A percentile compares a stretch with the other conserved stretches of the same genome.
Evolutionary conservation across 2,113 vertebrate genomes (phyloP).

Genomic region (Pogonocichla stellata): DNA sequence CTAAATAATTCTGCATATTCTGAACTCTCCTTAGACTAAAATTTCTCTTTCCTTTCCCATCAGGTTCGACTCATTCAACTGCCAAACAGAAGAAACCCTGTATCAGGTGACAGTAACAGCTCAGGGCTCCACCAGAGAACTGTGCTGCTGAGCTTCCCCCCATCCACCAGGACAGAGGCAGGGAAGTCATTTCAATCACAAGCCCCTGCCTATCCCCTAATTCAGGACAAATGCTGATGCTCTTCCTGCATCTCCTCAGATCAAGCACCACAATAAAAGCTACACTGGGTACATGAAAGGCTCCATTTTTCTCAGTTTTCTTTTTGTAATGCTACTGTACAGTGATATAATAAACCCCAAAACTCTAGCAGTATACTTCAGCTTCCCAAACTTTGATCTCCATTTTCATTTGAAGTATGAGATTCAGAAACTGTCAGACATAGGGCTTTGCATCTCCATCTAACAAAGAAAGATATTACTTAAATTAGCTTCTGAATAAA

Average conservation of each 20-base stretch:
- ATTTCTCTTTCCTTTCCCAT: not conserved
- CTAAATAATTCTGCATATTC: not conserved
- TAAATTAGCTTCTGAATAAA: not conserved
- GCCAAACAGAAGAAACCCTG: not conserved
- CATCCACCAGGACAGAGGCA: not conserved
- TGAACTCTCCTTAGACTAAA: not conserved
- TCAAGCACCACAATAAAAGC: not conserved
- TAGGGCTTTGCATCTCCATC: not conserved
- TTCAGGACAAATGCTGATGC: not conserved
- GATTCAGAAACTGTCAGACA: not conserved
- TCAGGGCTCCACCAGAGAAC: not conserved
- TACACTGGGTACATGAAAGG: not conserved
- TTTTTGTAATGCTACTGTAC: not conserved
- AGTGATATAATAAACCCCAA: not conserved
- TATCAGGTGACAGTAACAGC: not conserved
- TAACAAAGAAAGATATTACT: not conserved
- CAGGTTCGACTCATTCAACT: not conserved
- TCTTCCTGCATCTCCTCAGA: not conserved
- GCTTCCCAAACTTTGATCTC: not conserved
- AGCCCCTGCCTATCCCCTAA: not conserved
- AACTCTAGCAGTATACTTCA: not conserved
- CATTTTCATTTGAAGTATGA: not conserved
- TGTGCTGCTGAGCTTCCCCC: not conserved
- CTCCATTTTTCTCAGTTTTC: not conserved
- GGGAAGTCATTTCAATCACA: not conserved